Evolutionary conservation across 2,888 invertebrate genomes (phyloP).

Genomic region (Megaustenia siamemsis): DNA sequence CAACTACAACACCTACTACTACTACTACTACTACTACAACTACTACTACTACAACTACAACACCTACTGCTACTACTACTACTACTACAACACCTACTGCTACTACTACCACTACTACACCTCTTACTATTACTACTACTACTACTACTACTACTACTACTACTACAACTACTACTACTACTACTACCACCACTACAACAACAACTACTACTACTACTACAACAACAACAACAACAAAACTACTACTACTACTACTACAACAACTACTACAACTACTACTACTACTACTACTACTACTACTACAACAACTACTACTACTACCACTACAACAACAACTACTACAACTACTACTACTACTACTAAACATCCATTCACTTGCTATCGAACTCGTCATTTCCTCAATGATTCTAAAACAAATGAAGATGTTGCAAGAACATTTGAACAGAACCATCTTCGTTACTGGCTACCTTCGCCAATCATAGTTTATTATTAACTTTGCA

Average conservation of each 20-base stretch:
- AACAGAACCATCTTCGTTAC: no score
- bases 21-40: neutral
- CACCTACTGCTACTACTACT: neutral
- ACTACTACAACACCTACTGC: no score
- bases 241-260: neutral
- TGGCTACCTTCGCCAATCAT: no score
- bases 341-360: conserved; percentile 1
- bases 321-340: neutral
- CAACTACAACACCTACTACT: conserved; percentile 27
- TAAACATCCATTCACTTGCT: no score
- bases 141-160: conserved; percentile 35
- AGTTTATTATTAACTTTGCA: no score
- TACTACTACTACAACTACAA: conserved; percentile 17
- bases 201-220: conserved; percentile 10
- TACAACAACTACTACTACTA: neutral
- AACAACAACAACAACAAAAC: neutral
- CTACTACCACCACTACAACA: conserved; percentile 11
- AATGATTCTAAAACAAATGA: no score
- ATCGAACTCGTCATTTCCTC: no score
- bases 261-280: conserved; percentile 15
- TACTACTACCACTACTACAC: neutral
- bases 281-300: conserved; percentile 12
- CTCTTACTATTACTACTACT: conserved; percentile 5
- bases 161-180: neutral
- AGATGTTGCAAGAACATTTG: no score